A percentile compares a stretch with the other conserved stretches of the same genome.
Conservation (phyloP, 2,797 vertebrate genomes). For the Gadopsis marmoratus region DNA sequence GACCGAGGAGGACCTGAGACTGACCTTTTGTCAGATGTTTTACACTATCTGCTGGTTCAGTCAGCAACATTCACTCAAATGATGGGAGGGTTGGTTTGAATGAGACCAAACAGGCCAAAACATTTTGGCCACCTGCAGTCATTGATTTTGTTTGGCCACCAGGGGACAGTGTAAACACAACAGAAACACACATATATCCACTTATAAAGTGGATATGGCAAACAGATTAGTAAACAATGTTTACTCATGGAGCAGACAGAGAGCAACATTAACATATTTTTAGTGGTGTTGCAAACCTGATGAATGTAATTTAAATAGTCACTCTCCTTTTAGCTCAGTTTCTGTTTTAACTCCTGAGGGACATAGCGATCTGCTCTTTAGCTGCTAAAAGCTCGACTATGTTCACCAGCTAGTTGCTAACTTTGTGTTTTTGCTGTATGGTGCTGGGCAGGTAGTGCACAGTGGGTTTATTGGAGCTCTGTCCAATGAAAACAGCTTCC, state of each 20-base stretch:
- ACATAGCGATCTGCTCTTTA: not conserved
- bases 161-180: not conserved
- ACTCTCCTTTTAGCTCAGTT: not conserved
- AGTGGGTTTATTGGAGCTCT: not conserved
- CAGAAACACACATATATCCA: not conserved
- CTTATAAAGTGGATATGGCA: not conserved
- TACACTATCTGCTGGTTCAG: slow-evolving; percentile 9
- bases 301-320: not conserved
- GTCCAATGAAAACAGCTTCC: not conserved
- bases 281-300: not conserved
- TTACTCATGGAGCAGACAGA: not conserved
- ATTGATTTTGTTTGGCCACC: slow-evolving; percentile 1
- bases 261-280: not conserved
- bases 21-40: slow-evolving; percentile 5
- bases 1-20: not conserved
- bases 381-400: too few species aligned
- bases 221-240: not conserved
- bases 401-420: not conserved
- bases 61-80: slow-evolving; percentile 9
- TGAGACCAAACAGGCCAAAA: not conserved
- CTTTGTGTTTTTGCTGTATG: not conserved
- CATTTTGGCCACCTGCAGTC: not conserved
- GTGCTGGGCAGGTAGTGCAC: not conserved
- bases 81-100: not conserved
- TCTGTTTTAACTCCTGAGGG: not conserved